phyloP scores from a whole-genome alignment of 2,113 vertebrate genomes.

The Nettapus auritus region DNA sequence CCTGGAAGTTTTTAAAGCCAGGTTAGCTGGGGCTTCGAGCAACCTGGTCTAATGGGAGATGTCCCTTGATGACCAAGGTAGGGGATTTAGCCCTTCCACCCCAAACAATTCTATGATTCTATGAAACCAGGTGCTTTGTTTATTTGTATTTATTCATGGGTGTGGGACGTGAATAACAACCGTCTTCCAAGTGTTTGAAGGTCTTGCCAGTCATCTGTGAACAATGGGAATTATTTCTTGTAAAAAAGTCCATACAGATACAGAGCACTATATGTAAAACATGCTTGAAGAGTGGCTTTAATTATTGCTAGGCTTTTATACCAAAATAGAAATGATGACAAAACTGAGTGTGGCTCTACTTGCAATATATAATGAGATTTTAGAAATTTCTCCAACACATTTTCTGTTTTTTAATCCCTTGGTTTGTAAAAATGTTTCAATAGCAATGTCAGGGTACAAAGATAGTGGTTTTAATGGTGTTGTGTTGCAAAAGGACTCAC shows the following conservation, averaged over 20 bases:
- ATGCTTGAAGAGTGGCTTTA: neutral
- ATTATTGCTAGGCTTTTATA: neutral
- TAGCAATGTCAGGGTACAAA: neutral
- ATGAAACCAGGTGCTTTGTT: neutral
- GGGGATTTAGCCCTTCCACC: too few species aligned
- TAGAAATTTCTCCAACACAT: neutral
- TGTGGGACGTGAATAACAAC: neutral
- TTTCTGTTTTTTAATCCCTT: neutral
- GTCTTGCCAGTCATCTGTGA: neutral
- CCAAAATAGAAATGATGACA: neutral
- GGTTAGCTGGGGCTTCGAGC: too few species aligned
- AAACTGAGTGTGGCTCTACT: neutral
- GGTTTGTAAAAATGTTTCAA: neutral
- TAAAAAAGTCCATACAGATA: neutral
- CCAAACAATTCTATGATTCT: neutral
- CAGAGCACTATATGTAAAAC: neutral
- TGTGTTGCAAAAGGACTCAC: neutral
- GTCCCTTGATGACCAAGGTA: too few species aligned
- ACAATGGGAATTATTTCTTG: neutral
- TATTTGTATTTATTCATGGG: neutral
- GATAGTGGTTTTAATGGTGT: neutral
- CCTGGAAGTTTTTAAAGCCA: too few species aligned
- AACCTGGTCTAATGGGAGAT: too few species aligned
- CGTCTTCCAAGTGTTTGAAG: neutral
- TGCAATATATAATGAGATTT: neutral